phyloP scores from a whole-genome alignment of 35 echinoderm and acorn worm genomes.

The Apostichopus parvimensis region DNA sequence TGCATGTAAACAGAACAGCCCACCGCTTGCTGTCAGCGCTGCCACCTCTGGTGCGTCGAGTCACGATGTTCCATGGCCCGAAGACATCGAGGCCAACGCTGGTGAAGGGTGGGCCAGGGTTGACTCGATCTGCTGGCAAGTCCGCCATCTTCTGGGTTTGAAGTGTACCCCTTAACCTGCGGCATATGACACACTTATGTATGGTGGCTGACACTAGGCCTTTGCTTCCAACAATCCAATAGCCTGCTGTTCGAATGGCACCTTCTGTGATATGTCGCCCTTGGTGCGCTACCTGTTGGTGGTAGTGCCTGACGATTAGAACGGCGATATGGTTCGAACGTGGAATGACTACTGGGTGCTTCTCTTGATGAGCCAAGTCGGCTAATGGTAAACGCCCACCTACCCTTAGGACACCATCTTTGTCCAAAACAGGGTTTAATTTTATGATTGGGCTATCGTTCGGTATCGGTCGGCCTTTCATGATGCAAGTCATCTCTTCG shows the following conservation, averaged over 20 bases:
- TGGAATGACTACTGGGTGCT: constrained; percentile 16
- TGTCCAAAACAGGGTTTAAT: not conserved
- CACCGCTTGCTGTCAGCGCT: constrained; percentile 52
- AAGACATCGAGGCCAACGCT: constrained; percentile 65
- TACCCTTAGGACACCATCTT: not conserved
- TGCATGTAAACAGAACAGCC: constrained; percentile 34
- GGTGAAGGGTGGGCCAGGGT: not conserved
- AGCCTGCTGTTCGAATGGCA: constrained; percentile 3
- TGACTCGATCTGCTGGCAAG: not conserved
- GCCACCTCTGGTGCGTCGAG: constrained; percentile 33
- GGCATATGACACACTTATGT: not conserved
- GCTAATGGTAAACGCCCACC: not conserved
- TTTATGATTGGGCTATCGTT: not conserved
- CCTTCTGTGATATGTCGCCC: constrained; percentile 52
- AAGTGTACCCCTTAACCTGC: not conserved
- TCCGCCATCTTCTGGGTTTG: constrained; percentile 19
- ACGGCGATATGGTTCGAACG: not conserved
- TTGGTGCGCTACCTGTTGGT: constrained; percentile 37
- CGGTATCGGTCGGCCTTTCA: not conserved
- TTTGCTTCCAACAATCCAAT: constrained; percentile 44
- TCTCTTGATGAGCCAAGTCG: not conserved
- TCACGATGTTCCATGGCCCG: constrained; percentile 57
- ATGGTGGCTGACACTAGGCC: not conserved
- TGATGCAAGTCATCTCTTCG: too few species aligned
- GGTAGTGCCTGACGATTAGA: constrained; percentile 39